Evolutionary conservation across 35 echinoderm and acorn worm genomes (phyloP).

Genomic region (Heliocidaris tuberculata): DNA sequence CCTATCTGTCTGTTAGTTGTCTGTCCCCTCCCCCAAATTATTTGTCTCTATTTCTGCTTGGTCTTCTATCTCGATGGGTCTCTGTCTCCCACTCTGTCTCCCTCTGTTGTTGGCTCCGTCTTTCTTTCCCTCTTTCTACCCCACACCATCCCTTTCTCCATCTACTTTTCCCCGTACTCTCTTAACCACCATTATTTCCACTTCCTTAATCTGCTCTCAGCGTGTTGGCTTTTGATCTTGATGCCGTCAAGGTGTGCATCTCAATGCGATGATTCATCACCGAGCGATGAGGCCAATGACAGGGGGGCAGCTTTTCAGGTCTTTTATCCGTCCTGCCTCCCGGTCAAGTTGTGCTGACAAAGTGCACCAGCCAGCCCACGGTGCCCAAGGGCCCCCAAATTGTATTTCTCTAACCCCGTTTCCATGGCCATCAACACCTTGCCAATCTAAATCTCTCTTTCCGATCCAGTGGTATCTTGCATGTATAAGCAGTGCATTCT

Average conservation of each 20-base stretch:
- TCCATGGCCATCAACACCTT: not conserved
- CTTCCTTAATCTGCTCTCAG: not conserved
- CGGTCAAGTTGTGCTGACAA: not conserved
- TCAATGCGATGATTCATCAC: constrained; percentile 25
- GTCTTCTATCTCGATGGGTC: not conserved
- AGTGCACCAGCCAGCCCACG: not conserved
- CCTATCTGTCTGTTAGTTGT: not conserved
- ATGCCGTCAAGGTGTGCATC: constrained; percentile 45
- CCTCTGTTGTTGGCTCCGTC: not conserved
- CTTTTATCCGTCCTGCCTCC: not conserved
- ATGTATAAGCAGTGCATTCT: not conserved
- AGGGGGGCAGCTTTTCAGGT: not conserved
- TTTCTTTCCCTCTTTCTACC: too few species aligned
- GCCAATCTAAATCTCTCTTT: not conserved
- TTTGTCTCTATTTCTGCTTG: not conserved
- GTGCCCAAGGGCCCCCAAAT: not conserved
- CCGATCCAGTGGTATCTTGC: not conserved
- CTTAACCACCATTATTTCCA: constrained; percentile 3
- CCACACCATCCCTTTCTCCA: too few species aligned
- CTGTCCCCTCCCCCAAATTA: not conserved
- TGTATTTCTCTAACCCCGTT: constrained; percentile 9
- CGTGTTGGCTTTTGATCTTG: constrained; percentile 24
- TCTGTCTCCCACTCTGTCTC: constrained; percentile 6
- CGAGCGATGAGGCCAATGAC: not conserved
- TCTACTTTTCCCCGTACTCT: not conserved